Evolutionary conservation across 2,113 vertebrate genomes (phyloP).

Genomic region (Xiphorhynchus elegans): DNA sequence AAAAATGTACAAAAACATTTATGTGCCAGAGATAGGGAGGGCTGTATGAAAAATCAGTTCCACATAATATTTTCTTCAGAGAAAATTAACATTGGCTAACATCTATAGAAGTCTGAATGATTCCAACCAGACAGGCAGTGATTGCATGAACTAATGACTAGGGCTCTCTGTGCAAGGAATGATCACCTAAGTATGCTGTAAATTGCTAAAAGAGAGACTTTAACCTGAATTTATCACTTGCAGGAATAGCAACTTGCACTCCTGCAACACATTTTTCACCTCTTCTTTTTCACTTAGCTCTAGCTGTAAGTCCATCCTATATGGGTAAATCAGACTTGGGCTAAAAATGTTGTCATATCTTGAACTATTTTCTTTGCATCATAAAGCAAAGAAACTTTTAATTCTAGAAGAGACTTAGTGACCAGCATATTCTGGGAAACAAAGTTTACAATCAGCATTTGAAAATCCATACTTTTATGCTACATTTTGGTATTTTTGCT

Average conservation of each 20-base stretch:
- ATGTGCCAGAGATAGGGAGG: neutral
- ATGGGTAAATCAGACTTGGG: neutral
- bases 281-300: neutral
- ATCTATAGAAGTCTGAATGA: neutral
- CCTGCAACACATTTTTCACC: neutral
- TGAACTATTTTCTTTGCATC: neutral
- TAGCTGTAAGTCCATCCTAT: neutral
- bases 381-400: neutral
- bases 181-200: neutral
- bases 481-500: neutral
- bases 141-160: neutral
- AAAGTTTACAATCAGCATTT: neutral
- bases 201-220: conserved; percentile 12
- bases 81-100: conserved; percentile 9
- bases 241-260: neutral
- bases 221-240: conserved; percentile 19
- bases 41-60: neutral
- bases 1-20: neutral
- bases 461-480: neutral
- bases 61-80: neutral
- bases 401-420: neutral
- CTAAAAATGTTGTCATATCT: neutral
- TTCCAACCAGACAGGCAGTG: neutral
- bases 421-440: neutral
- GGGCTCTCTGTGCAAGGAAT: neutral